Base-by-base conservation (phyloP, 2,113 vertebrate genomes). In the Ammospiza nelsoni region DNA sequence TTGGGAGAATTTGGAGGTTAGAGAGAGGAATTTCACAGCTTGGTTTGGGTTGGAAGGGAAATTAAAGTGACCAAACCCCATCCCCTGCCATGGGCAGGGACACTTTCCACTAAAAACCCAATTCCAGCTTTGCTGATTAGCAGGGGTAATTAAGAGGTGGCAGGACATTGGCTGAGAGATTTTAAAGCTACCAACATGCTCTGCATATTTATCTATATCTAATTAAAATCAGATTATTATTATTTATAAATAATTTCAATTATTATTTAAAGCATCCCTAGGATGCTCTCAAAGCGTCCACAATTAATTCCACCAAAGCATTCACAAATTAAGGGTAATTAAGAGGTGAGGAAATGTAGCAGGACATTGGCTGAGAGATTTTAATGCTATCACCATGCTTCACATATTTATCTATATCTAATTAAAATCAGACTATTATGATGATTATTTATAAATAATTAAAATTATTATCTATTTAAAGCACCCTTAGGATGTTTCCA, bases 341-440 rank as follows among this genome's bases (percentile, higher is more conserved):
- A 71, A 41, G 28, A 79, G 13, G 35, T 4, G 9, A 49, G 55
- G 35, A 51, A 68, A 51, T 0, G 5, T 6, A 52, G 39, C 18
- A 4, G 4, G 8, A 5, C 4, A 20, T 1, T 15, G 21, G 57
- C 17, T 12, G 25, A 18, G 25, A 1, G 1, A 63, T 14, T 52
- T 39, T 27, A 44, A 15, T 0, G 2, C 33, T 12, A 21, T 22
- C 9, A 13, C 28, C 19, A 15, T 0, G 1, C 33, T 55, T 51
- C 0, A 1, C 2, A 0, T 5, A 10, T 27, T 78, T 65, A n/a
- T 5, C 39, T 16, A 0, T 1, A 58, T 1, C 9, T 28, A n/a
- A 52, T 52, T 59, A 78, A 67, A 61, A 3, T 7, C 18, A 11
- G 15, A 15, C 20, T 5, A 15, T n/a, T 49, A 55, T 27, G 15